These are phyloP conservation scores for Lepidurus arcticus DNA, from an alignment of 1,140 invertebrate genomes.

Conservation along the genomic window DNA sequence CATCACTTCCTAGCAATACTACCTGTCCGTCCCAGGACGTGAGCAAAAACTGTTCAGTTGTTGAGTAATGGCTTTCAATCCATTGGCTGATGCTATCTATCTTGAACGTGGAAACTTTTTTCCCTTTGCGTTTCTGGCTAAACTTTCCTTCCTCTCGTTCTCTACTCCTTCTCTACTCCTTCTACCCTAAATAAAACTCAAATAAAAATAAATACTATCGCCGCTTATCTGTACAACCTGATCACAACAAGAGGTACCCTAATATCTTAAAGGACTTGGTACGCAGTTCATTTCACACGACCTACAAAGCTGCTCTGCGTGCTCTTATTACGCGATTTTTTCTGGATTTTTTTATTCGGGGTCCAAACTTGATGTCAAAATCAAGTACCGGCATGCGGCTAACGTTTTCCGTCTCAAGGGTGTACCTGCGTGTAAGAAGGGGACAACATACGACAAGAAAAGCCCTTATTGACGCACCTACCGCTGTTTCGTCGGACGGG, in stretches of 20 bases:
- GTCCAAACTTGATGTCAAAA: background rate
- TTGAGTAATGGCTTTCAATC: conserved; percentile 8
- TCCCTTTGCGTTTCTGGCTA: background rate
- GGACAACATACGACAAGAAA: no score
- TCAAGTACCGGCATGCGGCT: background rate
- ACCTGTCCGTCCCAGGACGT: conserved; percentile 8
- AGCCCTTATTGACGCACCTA: no score
- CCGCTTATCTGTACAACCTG: no score
- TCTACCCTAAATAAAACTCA: no score
- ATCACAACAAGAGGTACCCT: no score
- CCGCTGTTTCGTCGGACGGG: no score
- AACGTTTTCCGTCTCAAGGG: background rate
- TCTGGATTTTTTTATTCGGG: background rate
- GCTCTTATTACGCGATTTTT: background rate
- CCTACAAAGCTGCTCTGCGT: background rate
- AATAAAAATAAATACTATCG: no score
- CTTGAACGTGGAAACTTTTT: background rate
- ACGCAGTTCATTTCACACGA: background rate
- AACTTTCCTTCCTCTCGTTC: background rate
- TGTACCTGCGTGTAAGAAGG: no score
- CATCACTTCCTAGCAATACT: conserved; percentile 5
- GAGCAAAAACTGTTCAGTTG: background rate
- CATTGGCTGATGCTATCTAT: background rate
- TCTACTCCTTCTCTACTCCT: no score
- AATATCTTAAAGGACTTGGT: no score